phyloP scores from a whole-genome alignment of 2,113 vertebrate genomes.

The Astur gentilis region DNA sequence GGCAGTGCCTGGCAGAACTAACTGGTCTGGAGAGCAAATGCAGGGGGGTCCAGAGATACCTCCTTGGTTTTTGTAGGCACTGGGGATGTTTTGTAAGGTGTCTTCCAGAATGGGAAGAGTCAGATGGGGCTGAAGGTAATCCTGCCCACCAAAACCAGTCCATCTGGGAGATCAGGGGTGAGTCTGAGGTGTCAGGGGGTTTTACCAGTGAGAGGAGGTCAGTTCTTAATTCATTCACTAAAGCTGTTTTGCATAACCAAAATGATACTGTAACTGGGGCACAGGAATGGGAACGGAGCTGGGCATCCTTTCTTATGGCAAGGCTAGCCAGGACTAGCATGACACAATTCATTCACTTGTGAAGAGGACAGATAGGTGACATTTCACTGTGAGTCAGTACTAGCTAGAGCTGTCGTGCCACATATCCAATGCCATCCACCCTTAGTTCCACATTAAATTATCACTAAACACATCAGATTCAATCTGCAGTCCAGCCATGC shows the following conservation, averaged over 20 bases:
- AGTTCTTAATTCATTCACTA: not conserved
- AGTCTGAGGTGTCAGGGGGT: not conserved
- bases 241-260: slow-evolving; percentile 8
- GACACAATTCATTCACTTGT: not conserved
- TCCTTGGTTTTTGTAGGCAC: slow-evolving; percentile 26
- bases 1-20: not conserved
- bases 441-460: not conserved
- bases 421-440: not conserved
- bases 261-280: not conserved
- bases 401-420: not conserved
- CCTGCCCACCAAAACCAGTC: not conserved
- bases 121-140: not conserved
- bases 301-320: not conserved
- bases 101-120: not conserved
- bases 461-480: not conserved
- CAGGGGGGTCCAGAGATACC: slow-evolving; percentile 3
- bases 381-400: slow-evolving; percentile 1
- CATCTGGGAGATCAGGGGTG: not conserved
- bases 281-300: not conserved
- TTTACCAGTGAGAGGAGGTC: not conserved
- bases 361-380: not conserved
- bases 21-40: not conserved
- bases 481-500: not conserved
- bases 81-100: slow-evolving; percentile 37
- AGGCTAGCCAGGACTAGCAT: not conserved